Conservation (phyloP, 2,113 vertebrate species). For the Gymnobelideus leadbeateri region DNA sequence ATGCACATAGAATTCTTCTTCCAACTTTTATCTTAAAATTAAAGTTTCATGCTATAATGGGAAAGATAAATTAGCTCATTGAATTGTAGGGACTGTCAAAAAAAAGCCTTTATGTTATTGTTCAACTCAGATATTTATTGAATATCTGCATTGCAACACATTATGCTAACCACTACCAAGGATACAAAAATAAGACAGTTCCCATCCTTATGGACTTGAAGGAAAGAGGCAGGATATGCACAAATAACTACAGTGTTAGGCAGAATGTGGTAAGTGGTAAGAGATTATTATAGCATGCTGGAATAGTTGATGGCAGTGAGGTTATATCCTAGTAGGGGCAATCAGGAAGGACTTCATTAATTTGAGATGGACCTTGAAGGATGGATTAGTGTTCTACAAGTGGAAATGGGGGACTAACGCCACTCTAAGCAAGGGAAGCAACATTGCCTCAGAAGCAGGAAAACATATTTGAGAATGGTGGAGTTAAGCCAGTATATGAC, state of each 20-base stretch:
- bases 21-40: conserved; percentile 17
- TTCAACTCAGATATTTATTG: neutral
- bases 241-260: neutral
- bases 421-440: neutral
- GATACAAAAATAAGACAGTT: neutral
- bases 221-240: neutral
- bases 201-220: neutral
- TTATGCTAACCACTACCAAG: neutral
- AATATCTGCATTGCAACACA: neutral
- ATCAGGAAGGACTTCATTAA: neutral
- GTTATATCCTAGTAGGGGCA: neutral
- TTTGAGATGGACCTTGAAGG: neutral
- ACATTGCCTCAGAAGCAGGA: neutral
- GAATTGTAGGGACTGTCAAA: neutral
- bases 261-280: too few species aligned
- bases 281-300: neutral
- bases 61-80: neutral
- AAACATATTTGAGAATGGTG: neutral
- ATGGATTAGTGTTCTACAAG: neutral
- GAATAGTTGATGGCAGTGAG: neutral
- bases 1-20: neutral
- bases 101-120: neutral
- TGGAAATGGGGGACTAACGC: neutral
- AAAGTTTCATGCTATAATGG: neutral
- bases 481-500: neutral